Percentiles rank a stretch among this genome's conserved stretches.
phyloP scores from a whole-genome alignment of 2,113 vertebrate species.

The Hirundichthys speculiger region DNA sequence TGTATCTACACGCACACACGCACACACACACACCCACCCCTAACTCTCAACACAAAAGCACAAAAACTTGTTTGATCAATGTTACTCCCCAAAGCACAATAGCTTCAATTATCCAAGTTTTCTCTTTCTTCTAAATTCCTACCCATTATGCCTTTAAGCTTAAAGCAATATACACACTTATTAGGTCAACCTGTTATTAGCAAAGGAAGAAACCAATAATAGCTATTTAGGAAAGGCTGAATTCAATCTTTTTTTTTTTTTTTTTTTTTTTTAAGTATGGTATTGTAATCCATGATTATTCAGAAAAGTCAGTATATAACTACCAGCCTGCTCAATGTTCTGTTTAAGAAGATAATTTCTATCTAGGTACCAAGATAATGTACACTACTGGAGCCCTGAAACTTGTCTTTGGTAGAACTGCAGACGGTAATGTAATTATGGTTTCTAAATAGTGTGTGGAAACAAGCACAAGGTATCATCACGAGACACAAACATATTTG shows the following conservation, averaged over 20 bases:
- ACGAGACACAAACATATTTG: constrained; percentile 15
- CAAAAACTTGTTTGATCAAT: constrained; percentile 51
- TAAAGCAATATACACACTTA: constrained; percentile 48
- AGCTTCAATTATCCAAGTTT: constrained; percentile 20
- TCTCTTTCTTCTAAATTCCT: constrained; percentile 33
- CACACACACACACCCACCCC: background rate
- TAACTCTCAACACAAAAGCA: too few species aligned
- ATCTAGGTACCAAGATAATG: background rate
- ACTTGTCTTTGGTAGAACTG: constrained; percentile 5
- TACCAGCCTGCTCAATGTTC: background rate
- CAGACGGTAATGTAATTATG: constrained; percentile 24
- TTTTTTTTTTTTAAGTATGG: too few species aligned
- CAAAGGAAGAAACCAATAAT: constrained; percentile 35
- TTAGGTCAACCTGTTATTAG: constrained; percentile 41
- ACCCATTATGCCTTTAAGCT: constrained; percentile 29
- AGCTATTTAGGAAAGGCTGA: constrained; percentile 19
- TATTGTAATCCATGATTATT: constrained; percentile 15
- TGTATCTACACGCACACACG: constrained; percentile 3
- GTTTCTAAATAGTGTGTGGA: constrained; percentile 30
- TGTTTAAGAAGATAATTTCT: background rate
- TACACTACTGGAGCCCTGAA: background rate
- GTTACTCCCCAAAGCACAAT: constrained; percentile 32
- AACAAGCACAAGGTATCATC: constrained; percentile 1
- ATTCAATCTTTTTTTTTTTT: too few species aligned
- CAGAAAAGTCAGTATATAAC: constrained; percentile 5